These are phyloP conservation scores for Mellivora capensis DNA, from an alignment of 2,113 vertebrate species.

Conservation along the genomic window DNA sequence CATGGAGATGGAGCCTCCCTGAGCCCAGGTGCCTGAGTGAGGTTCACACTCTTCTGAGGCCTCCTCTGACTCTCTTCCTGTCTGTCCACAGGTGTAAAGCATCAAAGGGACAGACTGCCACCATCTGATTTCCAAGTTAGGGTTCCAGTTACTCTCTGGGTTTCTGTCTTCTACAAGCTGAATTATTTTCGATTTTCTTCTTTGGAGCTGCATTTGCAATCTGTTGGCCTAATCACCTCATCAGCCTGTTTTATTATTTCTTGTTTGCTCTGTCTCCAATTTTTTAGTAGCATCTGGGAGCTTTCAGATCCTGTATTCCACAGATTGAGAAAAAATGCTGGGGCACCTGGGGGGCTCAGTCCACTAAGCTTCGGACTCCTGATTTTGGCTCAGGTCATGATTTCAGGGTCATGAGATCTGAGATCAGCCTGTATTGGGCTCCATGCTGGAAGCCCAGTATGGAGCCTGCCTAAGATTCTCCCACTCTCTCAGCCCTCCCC, in stretches of 20 bases:
- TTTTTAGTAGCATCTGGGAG: conserved; percentile 23
- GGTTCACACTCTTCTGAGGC: not conserved
- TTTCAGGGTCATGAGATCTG: not conserved
- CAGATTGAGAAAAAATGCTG: not conserved
- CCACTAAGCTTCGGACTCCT: not conserved
- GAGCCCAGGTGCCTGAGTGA: not conserved
- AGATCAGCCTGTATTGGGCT: not conserved
- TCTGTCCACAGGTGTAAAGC: not conserved
- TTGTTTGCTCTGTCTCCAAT: not conserved
- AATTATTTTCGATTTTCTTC: conserved; percentile 2
- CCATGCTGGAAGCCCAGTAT: not conserved
- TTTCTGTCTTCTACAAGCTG: not conserved
- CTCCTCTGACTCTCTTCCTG: not conserved
- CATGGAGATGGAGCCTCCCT: not conserved
- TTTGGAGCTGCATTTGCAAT: not conserved
- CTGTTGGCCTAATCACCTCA: not conserved
- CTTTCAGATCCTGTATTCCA: not conserved
- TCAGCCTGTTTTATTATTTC: not conserved
- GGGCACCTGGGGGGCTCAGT: not conserved
- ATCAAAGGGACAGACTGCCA: not conserved
- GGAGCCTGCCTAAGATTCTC: not conserved
- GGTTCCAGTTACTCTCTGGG: not conserved
- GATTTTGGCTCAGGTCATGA: not conserved
- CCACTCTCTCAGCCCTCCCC: not conserved
- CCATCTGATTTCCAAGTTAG: not conserved